A percentile compares a stretch with the other conserved stretches of the same genome.
Evolutionary conservation across 2,888 invertebrate species (phyloP).

Genomic region (Drosophila colorata): DNA sequence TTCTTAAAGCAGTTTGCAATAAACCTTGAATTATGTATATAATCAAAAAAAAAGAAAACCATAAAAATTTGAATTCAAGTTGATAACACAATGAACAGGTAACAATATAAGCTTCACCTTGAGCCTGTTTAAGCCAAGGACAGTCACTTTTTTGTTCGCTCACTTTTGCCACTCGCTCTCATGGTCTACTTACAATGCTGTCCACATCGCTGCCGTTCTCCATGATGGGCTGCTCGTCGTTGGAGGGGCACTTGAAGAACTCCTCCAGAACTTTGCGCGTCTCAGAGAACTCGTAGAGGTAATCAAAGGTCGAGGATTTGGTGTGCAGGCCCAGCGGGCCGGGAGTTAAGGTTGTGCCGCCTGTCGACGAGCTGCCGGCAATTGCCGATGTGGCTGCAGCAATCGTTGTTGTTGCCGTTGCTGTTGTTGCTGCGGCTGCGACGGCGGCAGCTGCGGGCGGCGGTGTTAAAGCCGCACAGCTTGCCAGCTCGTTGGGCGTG

Average conservation of each 20-base stretch:
- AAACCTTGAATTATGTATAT: no score
- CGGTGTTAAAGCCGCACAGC: slow-evolving; percentile 47
- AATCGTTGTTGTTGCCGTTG: slow-evolving; percentile 11
- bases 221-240: slow-evolving; percentile 87
- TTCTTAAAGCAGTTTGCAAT: no score
- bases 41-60: no score
- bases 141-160: background rate
- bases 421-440: slow-evolving; percentile 11
- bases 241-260: slow-evolving; percentile 91
- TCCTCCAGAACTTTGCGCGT: slow-evolving; percentile 96
- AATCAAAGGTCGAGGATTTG: slow-evolving; percentile 91
- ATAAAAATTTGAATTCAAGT: no score
- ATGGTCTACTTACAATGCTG: slow-evolving; percentile 82
- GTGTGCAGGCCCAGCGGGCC: slow-evolving; percentile 76
- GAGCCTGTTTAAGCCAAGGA: background rate
- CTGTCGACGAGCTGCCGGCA: slow-evolving; percentile 36
- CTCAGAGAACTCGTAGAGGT: slow-evolving; percentile 95
- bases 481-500: slow-evolving; percentile 68
- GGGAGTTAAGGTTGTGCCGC: slow-evolving; percentile 13
- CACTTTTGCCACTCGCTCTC: background rate
- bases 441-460: slow-evolving; percentile 34
- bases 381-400: slow-evolving; percentile 17
- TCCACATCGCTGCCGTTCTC: slow-evolving; percentile 85
- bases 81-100: background rate
- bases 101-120: background rate